Evolutionary conservation across 2,113 vertebrate species (phyloP).

Genomic region (Alethe diademata): DNA sequence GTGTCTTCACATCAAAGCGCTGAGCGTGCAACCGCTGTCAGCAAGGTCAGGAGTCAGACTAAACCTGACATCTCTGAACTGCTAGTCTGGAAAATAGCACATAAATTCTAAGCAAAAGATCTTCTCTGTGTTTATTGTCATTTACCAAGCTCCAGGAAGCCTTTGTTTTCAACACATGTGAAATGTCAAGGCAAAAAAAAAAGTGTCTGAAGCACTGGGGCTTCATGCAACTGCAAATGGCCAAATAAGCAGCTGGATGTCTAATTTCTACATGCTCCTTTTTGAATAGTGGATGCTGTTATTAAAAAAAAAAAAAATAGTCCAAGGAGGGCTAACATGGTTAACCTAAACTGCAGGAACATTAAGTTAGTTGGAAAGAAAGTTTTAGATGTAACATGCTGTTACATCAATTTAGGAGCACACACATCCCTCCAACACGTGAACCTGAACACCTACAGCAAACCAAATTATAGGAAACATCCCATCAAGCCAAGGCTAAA

Average conservation of each 20-base stretch:
- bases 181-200: neutral
- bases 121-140: neutral
- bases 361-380: neutral
- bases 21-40: neutral
- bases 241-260: neutral
- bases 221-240: neutral
- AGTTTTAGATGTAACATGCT: neutral
- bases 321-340: neutral
- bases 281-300: neutral
- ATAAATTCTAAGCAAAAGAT: neutral
- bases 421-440: rapidly evolving
- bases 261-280: neutral
- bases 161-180: neutral
- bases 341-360: neutral
- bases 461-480: neutral
- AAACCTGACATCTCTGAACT: neutral
- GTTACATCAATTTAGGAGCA: neutral
- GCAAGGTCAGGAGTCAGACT: neutral
- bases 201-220: neutral
- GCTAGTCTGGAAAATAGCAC: neutral
- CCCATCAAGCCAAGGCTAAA: neutral
- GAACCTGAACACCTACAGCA: neutral
- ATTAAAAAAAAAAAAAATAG: neutral
- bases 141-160: neutral
- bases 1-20: neutral